Evolutionary conservation across 2,113 vertebrate genomes (phyloP), one percentile per base, ranked within the genome.

Genomic region (Pantherophis guttatus): DNA sequence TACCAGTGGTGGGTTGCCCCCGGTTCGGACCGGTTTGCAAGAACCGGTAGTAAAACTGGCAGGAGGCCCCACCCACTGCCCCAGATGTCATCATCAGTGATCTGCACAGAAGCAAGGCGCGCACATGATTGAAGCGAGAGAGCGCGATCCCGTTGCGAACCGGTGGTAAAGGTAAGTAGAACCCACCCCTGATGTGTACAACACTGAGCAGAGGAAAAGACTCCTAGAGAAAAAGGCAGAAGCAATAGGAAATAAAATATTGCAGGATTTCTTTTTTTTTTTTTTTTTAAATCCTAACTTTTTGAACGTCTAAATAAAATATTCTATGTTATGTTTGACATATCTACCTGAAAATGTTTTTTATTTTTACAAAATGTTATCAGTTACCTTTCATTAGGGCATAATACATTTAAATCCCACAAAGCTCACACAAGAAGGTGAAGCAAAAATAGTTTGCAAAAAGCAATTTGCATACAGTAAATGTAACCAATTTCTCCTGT

Each of bases 401-500:
- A 33, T 75, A 91, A 91, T 3, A n/a, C 70, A 87, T 33, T 93
- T 93, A 39, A 33, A 59, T 70, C 29, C 33, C 10, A 94, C 52
- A 93, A 96, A 91, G 6, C 59, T 48, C 48, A 52, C 2, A 13
- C 86, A 94, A 91, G 94, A 95, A 52, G 33, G 24, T 12, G 81
- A 10, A 1, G 91, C 33, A 95, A 95, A 81, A 94, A 75, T 57
- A 94, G 44, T 48, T 91, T 59, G 11, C 8, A 93, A 92, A 94
- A 90, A 85, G 1, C 59, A 91, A 52, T 92, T 96, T 85, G 7
- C 93, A 57, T 23, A 33, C 65, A 70, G 12, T 70, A 88, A 87
- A 75, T 54, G 88, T 87, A 94, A 91, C 62, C 21, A 92, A 95
- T 94, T 10, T 23, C 33, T 48, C 29, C 39, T 21, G 5, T 88